phyloP scores from a whole-genome alignment of 2,113 vertebrate species.

The Oreochromis tanganicae region DNA sequence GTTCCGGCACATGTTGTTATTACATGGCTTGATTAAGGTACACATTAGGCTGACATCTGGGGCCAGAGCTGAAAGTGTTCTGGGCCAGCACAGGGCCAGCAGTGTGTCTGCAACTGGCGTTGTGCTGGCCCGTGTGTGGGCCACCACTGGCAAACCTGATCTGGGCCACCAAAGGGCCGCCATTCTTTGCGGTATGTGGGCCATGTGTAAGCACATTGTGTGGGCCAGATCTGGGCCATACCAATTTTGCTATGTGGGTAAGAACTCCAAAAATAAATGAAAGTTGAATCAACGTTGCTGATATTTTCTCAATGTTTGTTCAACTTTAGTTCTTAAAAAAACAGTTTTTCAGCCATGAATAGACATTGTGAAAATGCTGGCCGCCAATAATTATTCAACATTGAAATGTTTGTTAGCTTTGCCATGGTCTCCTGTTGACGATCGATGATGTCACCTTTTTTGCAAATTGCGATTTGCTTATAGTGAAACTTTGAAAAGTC shows the following conservation, averaged over 20 bases:
- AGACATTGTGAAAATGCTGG: not conserved
- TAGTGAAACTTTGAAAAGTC: not conserved
- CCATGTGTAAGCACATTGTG: too few relatives aligned
- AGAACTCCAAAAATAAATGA: not conserved
- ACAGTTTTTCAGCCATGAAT: not conserved
- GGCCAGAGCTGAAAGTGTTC: too few relatives aligned
- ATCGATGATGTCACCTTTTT: not conserved
- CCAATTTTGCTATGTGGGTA: not conserved
- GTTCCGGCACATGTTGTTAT: too few relatives aligned
- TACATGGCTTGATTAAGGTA: too few relatives aligned
- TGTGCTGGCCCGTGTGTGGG: too few relatives aligned
- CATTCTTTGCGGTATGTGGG: too few relatives aligned
- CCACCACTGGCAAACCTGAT: too few relatives aligned
- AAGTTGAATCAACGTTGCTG: not conserved
- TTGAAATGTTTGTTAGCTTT: not conserved
- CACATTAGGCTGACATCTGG: too few relatives aligned
- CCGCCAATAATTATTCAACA: accelerated
- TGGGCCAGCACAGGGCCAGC: too few relatives aligned
- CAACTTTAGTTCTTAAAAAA: not conserved
- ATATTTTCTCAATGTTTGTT: not conserved
- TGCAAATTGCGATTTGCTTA: not conserved
- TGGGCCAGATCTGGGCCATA: too few relatives aligned
- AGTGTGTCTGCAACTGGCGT: too few relatives aligned
- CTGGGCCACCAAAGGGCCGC: too few relatives aligned
- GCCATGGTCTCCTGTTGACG: accelerated